Evolutionary conservation across 2,797 vertebrate species (phyloP), one percentile per base, ranked within the genome.

Genomic region (Nothura maculosa): DNA sequence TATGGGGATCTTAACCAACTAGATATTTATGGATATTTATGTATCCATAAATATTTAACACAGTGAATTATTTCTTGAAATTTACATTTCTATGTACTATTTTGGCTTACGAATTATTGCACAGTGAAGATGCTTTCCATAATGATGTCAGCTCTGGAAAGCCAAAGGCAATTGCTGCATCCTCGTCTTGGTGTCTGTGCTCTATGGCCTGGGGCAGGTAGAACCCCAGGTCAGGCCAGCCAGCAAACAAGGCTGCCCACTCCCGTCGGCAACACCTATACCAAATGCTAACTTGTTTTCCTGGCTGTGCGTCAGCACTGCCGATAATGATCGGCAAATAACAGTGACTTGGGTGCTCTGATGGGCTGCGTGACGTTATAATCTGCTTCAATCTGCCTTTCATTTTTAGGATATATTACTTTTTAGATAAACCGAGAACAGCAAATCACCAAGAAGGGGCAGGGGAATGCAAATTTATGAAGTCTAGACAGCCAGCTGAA

Each of bases 11-110:
- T 83, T 73, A 61, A n/a, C 80, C 81, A 90, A 87, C 81, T 91
- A 48, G 22, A 48, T 48, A 48, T 48, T 48, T 48, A 48, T 25
- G 22, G 22, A 48, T 48, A 48, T 48, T 48, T 48, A 48, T 48
- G 79, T 84, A 76, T 78, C 86, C 80, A 96, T 97, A 97, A 92
- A 97, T 95, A 97, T 95, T 96, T 96, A 94, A 96, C 91, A 62
- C 25, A 58, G 45, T 80, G 92, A 96, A 97, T 96, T 92, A 90
- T 91, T 97, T 89, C 66, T 87, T 89, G 27, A 67, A 50, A 95
- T 97, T 96, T 97, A 81, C 92, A 96, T 97, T 96, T 96, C 96
- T 92, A 90, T 97, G 69, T 64, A 80, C 34, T 93, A 67, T 94
- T 97, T 95, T 95, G 28, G 89, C 80, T 73, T 85, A 79, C 60